Evolutionary conservation across 2,113 vertebrate species (phyloP).

Genomic region (Neogale vison): DNA sequence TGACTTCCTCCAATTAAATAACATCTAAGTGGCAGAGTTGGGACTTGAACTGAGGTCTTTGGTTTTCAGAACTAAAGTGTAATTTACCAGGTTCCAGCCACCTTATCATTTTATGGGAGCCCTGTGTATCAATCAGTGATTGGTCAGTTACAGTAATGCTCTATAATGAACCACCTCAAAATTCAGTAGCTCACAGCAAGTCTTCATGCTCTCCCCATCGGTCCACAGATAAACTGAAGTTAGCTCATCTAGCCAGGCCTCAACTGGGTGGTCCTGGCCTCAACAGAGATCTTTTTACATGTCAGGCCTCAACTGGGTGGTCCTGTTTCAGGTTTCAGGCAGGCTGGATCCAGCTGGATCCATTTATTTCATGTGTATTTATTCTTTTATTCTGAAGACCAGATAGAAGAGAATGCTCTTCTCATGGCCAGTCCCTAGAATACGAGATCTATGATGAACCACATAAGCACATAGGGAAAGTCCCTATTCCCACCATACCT

Average conservation of each 20-base stretch:
- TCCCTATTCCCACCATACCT: not conserved
- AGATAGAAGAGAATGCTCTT: not conserved
- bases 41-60: not conserved
- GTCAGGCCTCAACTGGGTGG: not conserved
- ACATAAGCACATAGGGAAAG: not conserved
- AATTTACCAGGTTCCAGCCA: not conserved
- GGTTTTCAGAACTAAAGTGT: not conserved
- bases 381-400: not conserved
- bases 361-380: not conserved
- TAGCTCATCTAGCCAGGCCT: not conserved
- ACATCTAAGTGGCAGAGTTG: not conserved
- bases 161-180: not conserved
- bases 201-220: not conserved
- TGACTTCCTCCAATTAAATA: not conserved
- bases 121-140: not conserved
- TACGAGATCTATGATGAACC: not conserved
- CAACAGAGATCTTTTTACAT: too few relatives aligned
- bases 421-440: not conserved
- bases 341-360: not conserved
- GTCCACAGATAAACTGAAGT: not conserved
- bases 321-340: not conserved
- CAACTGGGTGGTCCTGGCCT: not conserved
- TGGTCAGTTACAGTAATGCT: not conserved
- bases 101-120: not conserved
- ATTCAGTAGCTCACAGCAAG: not conserved